Evolutionary conservation across 2,113 vertebrate genomes (phyloP).

Genomic region (Oryzias melastigma): DNA sequence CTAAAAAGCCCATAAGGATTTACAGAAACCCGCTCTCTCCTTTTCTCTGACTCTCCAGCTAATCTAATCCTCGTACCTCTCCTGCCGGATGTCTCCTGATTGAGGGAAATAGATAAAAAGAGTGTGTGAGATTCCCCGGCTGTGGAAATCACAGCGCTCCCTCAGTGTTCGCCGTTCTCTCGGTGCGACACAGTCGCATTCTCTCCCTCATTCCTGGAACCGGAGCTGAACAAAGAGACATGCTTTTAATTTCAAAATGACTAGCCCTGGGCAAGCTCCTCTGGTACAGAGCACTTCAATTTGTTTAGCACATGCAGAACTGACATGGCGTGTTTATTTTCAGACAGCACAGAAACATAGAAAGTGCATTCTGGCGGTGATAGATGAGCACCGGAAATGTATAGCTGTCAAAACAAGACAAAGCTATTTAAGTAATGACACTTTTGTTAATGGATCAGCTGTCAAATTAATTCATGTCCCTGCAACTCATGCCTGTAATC

Average conservation of each 20-base stretch:
- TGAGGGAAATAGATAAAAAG: constrained; percentile 68
- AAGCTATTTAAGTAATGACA: constrained; percentile 30
- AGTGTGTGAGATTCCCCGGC: constrained; percentile 45
- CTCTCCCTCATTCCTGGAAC: constrained; percentile 48
- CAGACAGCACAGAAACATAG: constrained; percentile 40
- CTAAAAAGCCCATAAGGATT: constrained; percentile 70
- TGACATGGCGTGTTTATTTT: constrained; percentile 53
- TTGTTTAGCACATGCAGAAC: constrained; percentile 52
- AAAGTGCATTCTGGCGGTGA: constrained; percentile 32
- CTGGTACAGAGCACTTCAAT: constrained; percentile 54
- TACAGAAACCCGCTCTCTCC: constrained; percentile 52
- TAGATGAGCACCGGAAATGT: constrained; percentile 39
- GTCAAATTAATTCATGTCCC: constrained; percentile 20
- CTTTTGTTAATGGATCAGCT: constrained; percentile 47
- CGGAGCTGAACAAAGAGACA: constrained; percentile 60
- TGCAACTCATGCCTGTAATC: constrained; percentile 10
- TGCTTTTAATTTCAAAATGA: constrained; percentile 68
- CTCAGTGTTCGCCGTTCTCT: constrained; percentile 33
- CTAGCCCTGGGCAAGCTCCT: constrained; percentile 57
- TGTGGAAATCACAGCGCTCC: constrained; percentile 61
- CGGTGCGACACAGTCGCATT: constrained; percentile 42
- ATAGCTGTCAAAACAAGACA: constrained; percentile 37
- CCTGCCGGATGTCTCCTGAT: constrained; percentile 68
- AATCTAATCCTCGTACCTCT: constrained; percentile 68
- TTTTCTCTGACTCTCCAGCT: constrained; percentile 53